Conservation (phyloP, 2,113 vertebrate genomes). For the Hippocampus abdominalis region DNA sequence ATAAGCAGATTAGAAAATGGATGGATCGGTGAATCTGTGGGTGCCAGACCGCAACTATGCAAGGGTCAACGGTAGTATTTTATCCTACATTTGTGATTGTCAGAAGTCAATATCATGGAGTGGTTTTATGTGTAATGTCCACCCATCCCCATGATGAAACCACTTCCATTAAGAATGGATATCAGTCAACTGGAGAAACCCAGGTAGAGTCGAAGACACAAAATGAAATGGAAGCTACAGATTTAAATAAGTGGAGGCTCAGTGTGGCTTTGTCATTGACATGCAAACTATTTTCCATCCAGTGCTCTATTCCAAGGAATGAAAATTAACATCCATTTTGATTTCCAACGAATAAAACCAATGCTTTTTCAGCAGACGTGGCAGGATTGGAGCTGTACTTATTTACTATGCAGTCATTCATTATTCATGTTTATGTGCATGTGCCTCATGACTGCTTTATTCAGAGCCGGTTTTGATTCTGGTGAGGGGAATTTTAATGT, state of each 20-base stretch:
- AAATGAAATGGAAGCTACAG: constrained; percentile 60
- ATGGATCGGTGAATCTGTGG: no score
- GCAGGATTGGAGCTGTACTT: constrained; percentile 50
- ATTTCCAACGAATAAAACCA: constrained; percentile 50
- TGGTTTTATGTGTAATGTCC: constrained; percentile 38
- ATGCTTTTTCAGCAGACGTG: constrained; percentile 46
- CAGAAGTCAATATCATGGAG: constrained; percentile 31
- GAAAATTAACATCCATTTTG: constrained; percentile 61
- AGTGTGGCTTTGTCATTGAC: constrained; percentile 63
- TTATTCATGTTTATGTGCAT: constrained; percentile 60
- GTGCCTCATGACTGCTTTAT: constrained; percentile 50
- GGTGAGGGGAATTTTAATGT: constrained; percentile 32
- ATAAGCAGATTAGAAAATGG: no score
- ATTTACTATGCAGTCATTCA: constrained; percentile 59
- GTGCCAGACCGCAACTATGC: no score
- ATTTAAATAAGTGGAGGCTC: constrained; percentile 65
- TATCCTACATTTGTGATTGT: constrained; percentile 34
- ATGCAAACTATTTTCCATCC: constrained; percentile 59
- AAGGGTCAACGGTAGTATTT: constrained; percentile 7
- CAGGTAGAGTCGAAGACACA: constrained; percentile 29
- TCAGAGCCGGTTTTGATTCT: constrained; percentile 51
- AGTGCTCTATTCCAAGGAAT: constrained; percentile 40
- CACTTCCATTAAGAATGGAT: constrained; percentile 37
- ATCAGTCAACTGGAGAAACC: constrained; percentile 44
- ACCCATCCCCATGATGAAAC: constrained; percentile 43